Evolutionary conservation across 2,888 invertebrate species (phyloP).

Genomic region (Tribolium freemani): DNA sequence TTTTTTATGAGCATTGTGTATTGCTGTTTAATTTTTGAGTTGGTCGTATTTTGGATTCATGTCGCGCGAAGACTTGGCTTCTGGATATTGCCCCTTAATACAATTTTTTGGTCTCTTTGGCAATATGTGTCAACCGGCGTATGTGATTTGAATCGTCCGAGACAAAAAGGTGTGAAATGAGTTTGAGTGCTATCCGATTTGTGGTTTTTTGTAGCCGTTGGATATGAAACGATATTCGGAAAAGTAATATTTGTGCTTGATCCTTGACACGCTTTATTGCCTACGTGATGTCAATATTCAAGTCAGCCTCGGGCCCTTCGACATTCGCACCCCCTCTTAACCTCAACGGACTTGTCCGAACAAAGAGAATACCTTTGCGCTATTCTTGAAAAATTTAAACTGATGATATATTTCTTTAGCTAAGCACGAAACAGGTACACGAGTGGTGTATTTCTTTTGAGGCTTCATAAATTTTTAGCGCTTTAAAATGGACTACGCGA

Average conservation of each 20-base stretch:
- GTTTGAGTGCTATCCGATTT: conserved; percentile 34
- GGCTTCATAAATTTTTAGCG: conserved; percentile 10
- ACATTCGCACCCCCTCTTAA: conserved; percentile 49
- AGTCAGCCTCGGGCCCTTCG: conserved; percentile 50
- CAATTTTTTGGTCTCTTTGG: neutral
- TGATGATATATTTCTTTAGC: conserved; percentile 9
- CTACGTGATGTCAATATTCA: conserved; percentile 64
- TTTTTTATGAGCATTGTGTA: no score
- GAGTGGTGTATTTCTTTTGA: conserved; percentile 5
- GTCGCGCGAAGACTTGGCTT: neutral
- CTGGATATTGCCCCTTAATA: neutral
- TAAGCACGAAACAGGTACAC: neutral
- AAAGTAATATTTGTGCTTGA: conserved; percentile 62
- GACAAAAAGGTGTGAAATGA: conserved; percentile 39
- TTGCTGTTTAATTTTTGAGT: no score
- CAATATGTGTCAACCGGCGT: neutral
- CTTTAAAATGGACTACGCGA: conserved; percentile 1
- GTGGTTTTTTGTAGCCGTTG: conserved; percentile 42
- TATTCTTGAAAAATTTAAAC: conserved; percentile 19
- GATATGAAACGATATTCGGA: conserved; percentile 54
- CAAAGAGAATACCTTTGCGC: neutral
- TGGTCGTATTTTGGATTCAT: neutral
- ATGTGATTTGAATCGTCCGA: conserved; percentile 18
- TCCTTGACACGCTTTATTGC: conserved; percentile 63
- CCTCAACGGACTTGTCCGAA: conserved; percentile 24